These are phyloP conservation scores for Acrocephalus kingi DNA, from an alignment of 2,113 vertebrate genomes.

Conservation along the genomic window DNA sequence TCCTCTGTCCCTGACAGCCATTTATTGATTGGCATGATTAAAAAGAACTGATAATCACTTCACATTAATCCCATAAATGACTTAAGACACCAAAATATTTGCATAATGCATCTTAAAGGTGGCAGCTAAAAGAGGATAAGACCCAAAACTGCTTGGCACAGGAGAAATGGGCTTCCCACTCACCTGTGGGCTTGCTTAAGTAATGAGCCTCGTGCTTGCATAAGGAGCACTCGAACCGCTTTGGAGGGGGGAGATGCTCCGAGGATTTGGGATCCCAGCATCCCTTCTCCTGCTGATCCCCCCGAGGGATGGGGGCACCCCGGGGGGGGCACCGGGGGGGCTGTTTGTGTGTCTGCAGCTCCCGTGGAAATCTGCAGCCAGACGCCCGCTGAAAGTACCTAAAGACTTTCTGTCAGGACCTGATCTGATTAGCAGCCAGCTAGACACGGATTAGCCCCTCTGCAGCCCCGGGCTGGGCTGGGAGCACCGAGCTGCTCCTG, in stretches of 20 bases:
- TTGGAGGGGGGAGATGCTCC: not conserved
- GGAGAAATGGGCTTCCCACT: conserved; percentile 75
- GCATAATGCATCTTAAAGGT: conserved; percentile 86
- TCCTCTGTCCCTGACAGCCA: conserved; percentile 66
- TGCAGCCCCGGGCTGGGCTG: not conserved
- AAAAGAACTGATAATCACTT: conserved; percentile 79
- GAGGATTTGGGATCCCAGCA: not conserved
- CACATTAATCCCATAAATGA: conserved; percentile 89
- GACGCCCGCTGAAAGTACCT: conserved; percentile 34
- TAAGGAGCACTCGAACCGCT: conserved; percentile 40
- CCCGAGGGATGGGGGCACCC: not conserved
- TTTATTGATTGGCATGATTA: conserved; percentile 72
- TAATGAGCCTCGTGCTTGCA: conserved; percentile 62
- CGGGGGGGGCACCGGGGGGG: not conserved
- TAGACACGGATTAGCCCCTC: conserved; percentile 45
- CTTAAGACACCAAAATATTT: conserved; percentile 86
- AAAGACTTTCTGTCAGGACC: conserved; percentile 49
- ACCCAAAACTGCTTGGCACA: conserved; percentile 80
- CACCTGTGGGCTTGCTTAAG: conserved; percentile 65
- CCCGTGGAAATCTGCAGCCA: conserved; percentile 35
- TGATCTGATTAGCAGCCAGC: conserved; percentile 65
- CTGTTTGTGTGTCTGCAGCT: conserved; percentile 8
- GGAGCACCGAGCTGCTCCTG: not conserved
- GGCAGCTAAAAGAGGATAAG: conserved; percentile 86
- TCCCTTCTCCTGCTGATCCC: not conserved